Evolutionary conservation across 2,797 vertebrate genomes (phyloP).

Genomic region (Trachurus trachurus): DNA sequence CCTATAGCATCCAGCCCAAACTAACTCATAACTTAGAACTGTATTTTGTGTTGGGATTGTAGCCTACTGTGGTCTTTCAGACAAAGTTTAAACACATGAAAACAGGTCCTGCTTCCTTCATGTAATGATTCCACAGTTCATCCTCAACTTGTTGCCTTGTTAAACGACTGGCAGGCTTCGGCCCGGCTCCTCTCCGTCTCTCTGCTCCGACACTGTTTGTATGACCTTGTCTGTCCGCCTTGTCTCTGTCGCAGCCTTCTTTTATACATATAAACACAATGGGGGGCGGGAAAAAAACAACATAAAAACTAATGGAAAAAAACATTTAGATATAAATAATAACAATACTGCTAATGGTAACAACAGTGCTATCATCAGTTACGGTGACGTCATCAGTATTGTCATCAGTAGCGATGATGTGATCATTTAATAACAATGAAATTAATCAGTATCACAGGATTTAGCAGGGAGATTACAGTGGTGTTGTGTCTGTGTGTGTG

Average conservation of each 20-base stretch:
- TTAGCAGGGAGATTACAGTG: conserved; percentile 27
- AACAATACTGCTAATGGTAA: conserved; percentile 35
- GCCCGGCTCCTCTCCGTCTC: conserved; percentile 8
- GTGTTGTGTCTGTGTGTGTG: background rate
- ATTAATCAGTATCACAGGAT: conserved; percentile 46
- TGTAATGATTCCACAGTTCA: conserved; percentile 1
- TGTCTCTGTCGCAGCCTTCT: conserved; percentile 69
- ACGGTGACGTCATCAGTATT: conserved; percentile 7
- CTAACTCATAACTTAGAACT: too few relatives aligned
- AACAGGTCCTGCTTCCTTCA: background rate
- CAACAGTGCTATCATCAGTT: conserved; percentile 37
- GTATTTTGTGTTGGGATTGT: background rate
- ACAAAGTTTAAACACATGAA: background rate
- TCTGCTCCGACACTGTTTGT: conserved; percentile 30
- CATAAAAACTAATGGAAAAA: conserved; percentile 50
- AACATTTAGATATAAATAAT: conserved; percentile 49
- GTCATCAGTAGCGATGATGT: conserved; percentile 21
- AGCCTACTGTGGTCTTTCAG: background rate
- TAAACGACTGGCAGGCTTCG: background rate
- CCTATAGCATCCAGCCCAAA: too few relatives aligned
- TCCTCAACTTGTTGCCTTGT: conserved; percentile 42
- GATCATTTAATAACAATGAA: conserved; percentile 17
- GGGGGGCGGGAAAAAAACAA: conserved; percentile 16
- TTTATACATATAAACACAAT: conserved; percentile 71
- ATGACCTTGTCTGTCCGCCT: conserved; percentile 39